phyloP scores from a whole-genome alignment of 2,888 invertebrate genomes.

The Biston betularia region DNA sequence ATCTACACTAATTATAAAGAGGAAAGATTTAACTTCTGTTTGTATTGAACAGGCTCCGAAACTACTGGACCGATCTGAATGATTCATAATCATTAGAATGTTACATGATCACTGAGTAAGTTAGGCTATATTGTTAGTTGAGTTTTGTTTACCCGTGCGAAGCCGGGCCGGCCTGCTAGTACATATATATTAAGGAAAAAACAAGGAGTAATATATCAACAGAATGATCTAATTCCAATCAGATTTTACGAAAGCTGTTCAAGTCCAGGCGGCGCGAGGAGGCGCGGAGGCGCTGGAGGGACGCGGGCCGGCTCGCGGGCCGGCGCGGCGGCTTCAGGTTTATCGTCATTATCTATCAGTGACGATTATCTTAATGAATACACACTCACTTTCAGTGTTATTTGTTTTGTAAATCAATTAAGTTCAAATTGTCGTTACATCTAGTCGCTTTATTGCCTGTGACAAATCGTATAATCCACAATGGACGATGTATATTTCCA shows the following conservation, averaged over 20 bases:
- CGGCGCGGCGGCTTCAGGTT: background rate
- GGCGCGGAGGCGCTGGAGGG: too few relatives aligned
- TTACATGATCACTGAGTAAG: too few relatives aligned
- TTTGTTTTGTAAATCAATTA: background rate
- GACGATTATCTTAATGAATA: background rate
- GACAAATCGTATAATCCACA: background rate
- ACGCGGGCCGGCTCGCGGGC: too few relatives aligned
- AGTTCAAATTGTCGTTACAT: background rate
- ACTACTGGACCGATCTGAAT: too few relatives aligned
- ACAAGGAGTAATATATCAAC: background rate
- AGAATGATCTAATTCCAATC: background rate
- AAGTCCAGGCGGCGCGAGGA: too few relatives aligned
- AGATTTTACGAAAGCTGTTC: background rate
- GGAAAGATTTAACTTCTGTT: too few relatives aligned
- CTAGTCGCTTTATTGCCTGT: background rate
- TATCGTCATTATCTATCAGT: background rate
- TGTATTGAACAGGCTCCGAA: too few relatives aligned
- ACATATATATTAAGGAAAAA: background rate
- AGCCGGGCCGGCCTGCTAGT: too few relatives aligned
- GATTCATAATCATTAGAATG: too few relatives aligned
- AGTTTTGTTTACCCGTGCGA: too few relatives aligned
- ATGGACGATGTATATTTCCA: slow-evolving; percentile 4
- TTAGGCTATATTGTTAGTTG: too few relatives aligned
- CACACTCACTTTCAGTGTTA: background rate
- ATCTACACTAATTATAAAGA: too few relatives aligned